Base-by-base conservation (phyloP, 2,888 invertebrate genomes). In the Meiosimyza platycephala region DNA sequence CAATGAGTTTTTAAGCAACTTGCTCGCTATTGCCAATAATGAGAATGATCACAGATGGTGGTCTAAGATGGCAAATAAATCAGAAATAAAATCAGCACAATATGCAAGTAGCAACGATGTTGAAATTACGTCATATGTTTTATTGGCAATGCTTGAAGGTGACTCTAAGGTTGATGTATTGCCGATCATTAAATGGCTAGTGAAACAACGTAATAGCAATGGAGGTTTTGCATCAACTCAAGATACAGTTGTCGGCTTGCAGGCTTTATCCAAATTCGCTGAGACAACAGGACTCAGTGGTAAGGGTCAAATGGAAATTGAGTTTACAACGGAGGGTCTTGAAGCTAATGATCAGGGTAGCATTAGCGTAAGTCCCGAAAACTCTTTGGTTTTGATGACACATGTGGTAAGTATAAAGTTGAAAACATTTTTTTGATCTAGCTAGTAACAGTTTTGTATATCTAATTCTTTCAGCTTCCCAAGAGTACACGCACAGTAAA, bases 41-140 rank as follows among this genome's bases (percentile, higher is more conserved):
- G 86, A 89, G 66, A 88, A 78, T 12, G 92, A 91, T 64, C 89
- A 90, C 79, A 92, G 92, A 80, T 95, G 94, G 92, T 96, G 96
- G 96, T 91, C 91, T 72, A 92, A 93, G 73, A 86, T 88, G 13
- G 84, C 87, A 1, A 82, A 87, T 70, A 80, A 82, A 12, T 89
- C 90, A 64, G 57, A 33, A 28, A 33, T 28, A 28, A 28, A 28
- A 28, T 28, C 62, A 1, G 63, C 47, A 1, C 57, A 67, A 5
- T 55, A 13, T 57, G 51, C 94, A 0, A 90, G 91, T 74, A 92
- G 94, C 54, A 90, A 93, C 1, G 85, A 86, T 78, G 88, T 98
- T 5, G 95, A 95, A 85, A 94, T 95, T 79, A 97, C 98, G 0
- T 92, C 97, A 0, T 98, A 98, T 86, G 94, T 93, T 0, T 88